Base-by-base conservation (phyloP, 2,113 vertebrate species). In the Clarias magur region DNA sequence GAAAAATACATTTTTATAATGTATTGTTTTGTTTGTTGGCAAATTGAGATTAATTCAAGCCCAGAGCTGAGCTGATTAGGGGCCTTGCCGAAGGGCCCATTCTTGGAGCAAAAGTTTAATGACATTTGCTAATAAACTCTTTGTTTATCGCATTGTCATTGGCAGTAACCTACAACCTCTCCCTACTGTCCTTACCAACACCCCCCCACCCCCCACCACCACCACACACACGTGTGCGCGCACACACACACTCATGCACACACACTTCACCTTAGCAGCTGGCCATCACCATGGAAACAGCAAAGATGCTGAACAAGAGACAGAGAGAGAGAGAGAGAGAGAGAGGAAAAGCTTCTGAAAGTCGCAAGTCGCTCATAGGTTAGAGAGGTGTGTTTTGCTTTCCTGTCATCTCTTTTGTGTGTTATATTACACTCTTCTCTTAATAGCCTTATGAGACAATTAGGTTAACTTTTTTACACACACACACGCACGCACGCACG, bases 261-360 rank as follows among this genome's bases (percentile, higher is more conserved):
- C 78, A 34, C 25, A 27, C 90, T 89, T 86, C 87, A 86, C 89
- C 92, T 93, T 91, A 92, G 92, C 89, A 87, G 91, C 90, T 91
- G 91, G 91, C 92, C 17, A 91, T 95, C 75, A 56, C 88, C 92
- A 95, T 95, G 94, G 94, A 94, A 95, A 95, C 94, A 94, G 90
- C 91, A 85, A 93, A 93, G 94, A 94, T 95, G 94, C 94, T 75
- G 92, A 92, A 90, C 89, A 85, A 88, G 88, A 70, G 62, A 87
- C 83, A 85, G 75, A 85, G 88, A 65, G 70, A 88, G 89, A 85
- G 91, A 83, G 91, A 86, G 87, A 84, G 73, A 62, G 88, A 88
- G 89, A 78, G 68, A 86, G 60, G 25, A 89, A 90, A 87, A 89
- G 62, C 90, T 72, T 89, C 76, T 93, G 91, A 93, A 92, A 91